Base-by-base conservation (phyloP, 1,140 invertebrate genomes). In the Drosophila jambulina region DNA sequence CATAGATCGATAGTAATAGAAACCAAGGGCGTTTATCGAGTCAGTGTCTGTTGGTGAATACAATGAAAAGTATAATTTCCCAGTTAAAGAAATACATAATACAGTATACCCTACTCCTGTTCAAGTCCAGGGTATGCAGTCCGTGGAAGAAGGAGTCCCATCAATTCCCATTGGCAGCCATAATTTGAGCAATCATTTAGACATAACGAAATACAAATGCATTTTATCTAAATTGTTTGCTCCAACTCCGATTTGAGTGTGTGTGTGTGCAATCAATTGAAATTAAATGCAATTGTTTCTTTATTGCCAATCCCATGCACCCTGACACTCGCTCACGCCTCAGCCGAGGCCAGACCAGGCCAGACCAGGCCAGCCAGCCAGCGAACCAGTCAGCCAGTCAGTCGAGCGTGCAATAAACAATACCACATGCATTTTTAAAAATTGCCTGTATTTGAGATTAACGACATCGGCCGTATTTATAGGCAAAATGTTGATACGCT, bases 401-500 rank as follows among this genome's bases (percentile, higher is more conserved):
- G 15, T 48, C 27, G 38, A 32, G 32, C 45, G 65, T 49, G 56
- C 75, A n/a, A 45, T 76, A 78, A 63, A 54, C 53, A 42, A 67
- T 70, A 65, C 62, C 40, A 53, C 46, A 68, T 75, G 46, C 21
- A 68, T 75, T 85, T 71, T 80, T 51, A 64, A 53, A 53, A 78
- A 80, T 75, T 56, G 70, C 71, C 51, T 56, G 74, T 58, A 19
- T 80, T 69, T 48, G 38, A 69, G 68, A 67, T 86, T 86, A 86
- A 65, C 71, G 60, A 45, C 61, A 63, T 76, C 61, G 69, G 51
- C 46, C 60, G 63, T 64, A 79, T 88, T 78, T 80, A 71, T 65
- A 75, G 69, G 59, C 58, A 60, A 80, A 87, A 84, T 80, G 61
- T 75, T 86, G 83, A 86, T 82, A 72, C 75, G 78, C 25, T 86